phyloP scores from a whole-genome alignment of 2,797 vertebrate species.

The Rousettus madagascariensis region DNA sequence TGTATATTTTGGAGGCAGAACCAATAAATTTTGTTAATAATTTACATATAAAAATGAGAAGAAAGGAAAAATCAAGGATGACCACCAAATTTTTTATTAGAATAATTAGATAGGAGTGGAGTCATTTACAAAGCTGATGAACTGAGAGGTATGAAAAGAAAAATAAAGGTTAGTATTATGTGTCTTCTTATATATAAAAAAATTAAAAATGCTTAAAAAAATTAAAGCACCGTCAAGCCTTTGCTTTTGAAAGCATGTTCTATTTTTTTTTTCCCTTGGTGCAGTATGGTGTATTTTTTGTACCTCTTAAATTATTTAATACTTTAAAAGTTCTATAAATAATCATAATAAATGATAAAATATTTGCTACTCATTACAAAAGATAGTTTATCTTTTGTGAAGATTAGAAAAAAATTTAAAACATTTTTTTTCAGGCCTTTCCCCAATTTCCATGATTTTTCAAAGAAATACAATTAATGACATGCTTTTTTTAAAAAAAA shows the following conservation, averaged over 20 bases:
- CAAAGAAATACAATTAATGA: conserved; percentile 1
- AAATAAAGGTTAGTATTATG: neutral
- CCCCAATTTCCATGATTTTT: neutral
- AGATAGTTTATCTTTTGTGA: conserved; percentile 6
- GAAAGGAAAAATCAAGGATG: conserved; percentile 35
- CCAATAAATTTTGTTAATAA: neutral
- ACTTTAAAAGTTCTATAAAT: neutral
- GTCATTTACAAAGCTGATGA: neutral
- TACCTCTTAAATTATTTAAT: neutral
- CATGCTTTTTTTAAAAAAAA: neutral
- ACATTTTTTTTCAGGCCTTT: neutral
- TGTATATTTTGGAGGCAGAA: neutral
- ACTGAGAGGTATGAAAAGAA: neutral
- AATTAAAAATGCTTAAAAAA: neutral
- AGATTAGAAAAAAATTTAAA: neutral
- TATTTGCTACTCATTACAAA: neutral
- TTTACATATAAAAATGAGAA: neutral
- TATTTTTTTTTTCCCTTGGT: neutral
- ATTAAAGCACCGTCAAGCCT: neutral
- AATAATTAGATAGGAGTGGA: neutral
- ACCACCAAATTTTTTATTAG: neutral
- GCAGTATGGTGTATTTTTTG: neutral
- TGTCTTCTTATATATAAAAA: conserved; percentile 3
- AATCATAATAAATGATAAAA: conserved; percentile 25
- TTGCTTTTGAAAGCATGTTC: conserved; percentile 6